Evolutionary conservation across 2,888 invertebrate genomes (phyloP).

Genomic region (Pollenia labialis): DNA sequence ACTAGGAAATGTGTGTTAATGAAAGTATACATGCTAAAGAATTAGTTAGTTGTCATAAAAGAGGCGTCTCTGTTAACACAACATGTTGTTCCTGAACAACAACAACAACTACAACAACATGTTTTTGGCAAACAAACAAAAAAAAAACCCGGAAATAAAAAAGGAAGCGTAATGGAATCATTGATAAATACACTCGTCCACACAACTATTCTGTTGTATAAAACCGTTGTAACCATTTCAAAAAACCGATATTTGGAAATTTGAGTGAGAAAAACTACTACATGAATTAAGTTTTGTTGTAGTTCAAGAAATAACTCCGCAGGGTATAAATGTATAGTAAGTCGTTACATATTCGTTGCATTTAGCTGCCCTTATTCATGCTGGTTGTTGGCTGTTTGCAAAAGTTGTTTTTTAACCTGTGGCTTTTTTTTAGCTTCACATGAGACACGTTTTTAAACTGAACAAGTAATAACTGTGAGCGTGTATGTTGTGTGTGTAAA

Average conservation of each 20-base stretch:
- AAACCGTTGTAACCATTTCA: background rate
- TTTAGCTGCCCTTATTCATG: background rate
- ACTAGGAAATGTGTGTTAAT: slow-evolving; percentile 57
- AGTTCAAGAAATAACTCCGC: slow-evolving; percentile 13
- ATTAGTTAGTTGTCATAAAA: slow-evolving; percentile 62
- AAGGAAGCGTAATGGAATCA: slow-evolving; percentile 17
- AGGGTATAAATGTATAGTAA: slow-evolving; percentile 22
- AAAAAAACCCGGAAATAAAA: background rate
- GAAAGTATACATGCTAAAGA: slow-evolving; percentile 53
- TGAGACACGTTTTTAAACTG: slow-evolving; percentile 10
- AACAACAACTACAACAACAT: slow-evolving; percentile 20
- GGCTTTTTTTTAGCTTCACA: slow-evolving; percentile 35
- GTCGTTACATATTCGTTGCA: slow-evolving; percentile 15
- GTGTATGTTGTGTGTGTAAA: too few relatives aligned
- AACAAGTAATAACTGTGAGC: background rate
- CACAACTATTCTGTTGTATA: too few relatives aligned
- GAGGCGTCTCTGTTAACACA: slow-evolving; percentile 45
- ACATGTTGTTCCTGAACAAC: slow-evolving; percentile 41
- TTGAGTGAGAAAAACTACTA: background rate
- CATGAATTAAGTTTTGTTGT: background rate
- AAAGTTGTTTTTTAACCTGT: slow-evolving; percentile 37
- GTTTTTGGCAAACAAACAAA: slow-evolving; percentile 18
- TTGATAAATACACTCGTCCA: slow-evolving; percentile 14
- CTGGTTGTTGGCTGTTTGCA: background rate
- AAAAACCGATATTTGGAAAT: slow-evolving; percentile 28